Evolutionary conservation across 2,113 vertebrate genomes (phyloP).

Genomic region (Hemichromis elongatus): DNA sequence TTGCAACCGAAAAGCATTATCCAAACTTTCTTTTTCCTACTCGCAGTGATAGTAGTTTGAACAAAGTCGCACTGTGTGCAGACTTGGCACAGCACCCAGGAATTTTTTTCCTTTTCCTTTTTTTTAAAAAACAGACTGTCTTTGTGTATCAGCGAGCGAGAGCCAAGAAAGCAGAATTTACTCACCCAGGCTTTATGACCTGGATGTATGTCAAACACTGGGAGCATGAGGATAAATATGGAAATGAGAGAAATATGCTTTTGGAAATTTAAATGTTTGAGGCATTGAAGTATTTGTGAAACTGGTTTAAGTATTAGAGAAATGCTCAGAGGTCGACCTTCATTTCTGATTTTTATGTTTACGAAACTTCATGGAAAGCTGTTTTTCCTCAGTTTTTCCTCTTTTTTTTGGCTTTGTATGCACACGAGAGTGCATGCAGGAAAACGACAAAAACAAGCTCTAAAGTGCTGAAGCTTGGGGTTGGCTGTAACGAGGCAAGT

Average conservation of each 20-base stretch:
- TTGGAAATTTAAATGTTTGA: background rate
- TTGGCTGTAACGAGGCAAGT: conserved; percentile 1
- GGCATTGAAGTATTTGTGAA: background rate
- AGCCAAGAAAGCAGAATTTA: background rate
- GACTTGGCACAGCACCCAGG: conserved; percentile 22
- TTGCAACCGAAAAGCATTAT: background rate
- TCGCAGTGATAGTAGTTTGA: background rate
- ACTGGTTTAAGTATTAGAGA: background rate
- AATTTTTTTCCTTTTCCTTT: background rate
- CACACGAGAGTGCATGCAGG: background rate
- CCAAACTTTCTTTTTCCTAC: background rate
- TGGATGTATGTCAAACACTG: background rate
- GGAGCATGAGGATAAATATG: background rate
- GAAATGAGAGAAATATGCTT: background rate
- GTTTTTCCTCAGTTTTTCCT: background rate
- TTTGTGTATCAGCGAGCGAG: conserved; percentile 1
- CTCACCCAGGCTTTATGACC: background rate
- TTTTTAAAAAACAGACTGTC: conserved; percentile 14
- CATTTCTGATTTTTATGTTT: background rate
- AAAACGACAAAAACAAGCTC: background rate
- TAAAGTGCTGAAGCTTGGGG: background rate
- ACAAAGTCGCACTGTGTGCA: conserved; percentile 22
- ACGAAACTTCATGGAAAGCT: background rate
- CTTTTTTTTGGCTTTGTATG: background rate
- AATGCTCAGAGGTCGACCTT: background rate